Evolutionary conservation across 2,113 vertebrate genomes (phyloP).

Genomic region (Oxyura jamaicensis): DNA sequence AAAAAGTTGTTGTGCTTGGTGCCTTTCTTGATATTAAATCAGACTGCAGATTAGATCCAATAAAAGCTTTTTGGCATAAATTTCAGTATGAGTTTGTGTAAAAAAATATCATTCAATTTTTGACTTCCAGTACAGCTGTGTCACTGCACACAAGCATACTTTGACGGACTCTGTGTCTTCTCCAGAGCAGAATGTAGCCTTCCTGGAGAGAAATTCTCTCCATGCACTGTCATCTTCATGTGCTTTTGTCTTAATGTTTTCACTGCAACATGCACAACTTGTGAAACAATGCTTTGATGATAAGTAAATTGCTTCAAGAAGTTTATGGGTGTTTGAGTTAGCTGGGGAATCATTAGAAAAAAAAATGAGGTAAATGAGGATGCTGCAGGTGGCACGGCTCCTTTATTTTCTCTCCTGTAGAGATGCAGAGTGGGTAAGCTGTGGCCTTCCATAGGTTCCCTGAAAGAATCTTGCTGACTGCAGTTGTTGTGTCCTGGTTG

Average conservation of each 20-base stretch:
- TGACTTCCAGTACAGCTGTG: not conserved
- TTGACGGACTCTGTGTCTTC: not conserved
- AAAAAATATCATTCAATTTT: not conserved
- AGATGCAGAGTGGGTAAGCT: not conserved
- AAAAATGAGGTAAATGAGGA: not conserved
- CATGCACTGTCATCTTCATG: not conserved
- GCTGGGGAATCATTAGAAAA: not conserved
- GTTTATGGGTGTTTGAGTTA: not conserved
- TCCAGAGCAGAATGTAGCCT: not conserved
- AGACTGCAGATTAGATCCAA: not conserved
- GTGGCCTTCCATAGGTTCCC: not conserved
- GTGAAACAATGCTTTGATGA: not conserved
- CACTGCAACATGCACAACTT: not conserved
- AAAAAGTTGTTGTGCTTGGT: not conserved
- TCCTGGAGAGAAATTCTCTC: not conserved
- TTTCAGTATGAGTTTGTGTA: not conserved
- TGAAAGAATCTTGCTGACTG: not conserved
- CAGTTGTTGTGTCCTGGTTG: not conserved
- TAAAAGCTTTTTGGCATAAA: not conserved
- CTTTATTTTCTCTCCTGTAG: not conserved
- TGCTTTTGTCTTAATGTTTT: not conserved
- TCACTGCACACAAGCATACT: not conserved
- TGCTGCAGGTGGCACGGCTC: not conserved
- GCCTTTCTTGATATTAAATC: not conserved
- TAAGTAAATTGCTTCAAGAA: slow-evolving; percentile 11